Evolutionary conservation across 2,888 invertebrate species (phyloP), one percentile per base, ranked within the genome.

Genomic region (Dilophus febrilis): DNA sequence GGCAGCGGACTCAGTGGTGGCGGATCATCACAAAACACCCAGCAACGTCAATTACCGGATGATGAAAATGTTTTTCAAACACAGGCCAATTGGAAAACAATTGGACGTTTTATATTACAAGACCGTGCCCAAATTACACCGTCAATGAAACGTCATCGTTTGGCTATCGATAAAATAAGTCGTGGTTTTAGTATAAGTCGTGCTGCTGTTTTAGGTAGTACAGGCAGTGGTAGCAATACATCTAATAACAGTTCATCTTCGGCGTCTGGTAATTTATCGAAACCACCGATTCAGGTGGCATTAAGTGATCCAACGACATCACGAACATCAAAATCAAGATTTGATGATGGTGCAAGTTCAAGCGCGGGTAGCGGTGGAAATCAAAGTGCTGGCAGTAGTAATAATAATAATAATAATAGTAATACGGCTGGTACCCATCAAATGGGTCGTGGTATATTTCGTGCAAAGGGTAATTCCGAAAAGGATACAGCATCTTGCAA

Each of bases 21-120:
- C 22, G 8, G 8, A 6, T 29, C 45, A 12, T 40, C 45, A n/a
- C 46, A 34, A 28, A 64, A 70, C 40, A 47, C 48, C 43, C 68
- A 73, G 53, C 71, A 79, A 53, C 64, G 85, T 37, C 68, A 80
- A 7, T 56, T 92, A 10, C 71, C 74, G 6, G 86, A 88, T 49
- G 81, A 86, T 46, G 92, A 92, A 58, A 86, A 85, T 51, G 86
- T 92, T 0, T 91, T 88, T 59, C 73, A 80, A 30, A 83, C 85
- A 0, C 92, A 91, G 65, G 80, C 83, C 0, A 75, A 79, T 46
- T 92, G 91, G 91, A 87, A 87, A 55, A 84, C 84, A 0, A 71
- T 86, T 1, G 91, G 91, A 0, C 68, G 86, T 29, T 83, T 84
- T 51, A 78, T 83, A 1, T 60, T 83, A 35, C 74, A 78, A 47